phyloP scores from a whole-genome alignment of 2,888 invertebrate genomes.

The Holacanthella duospinosa region DNA sequence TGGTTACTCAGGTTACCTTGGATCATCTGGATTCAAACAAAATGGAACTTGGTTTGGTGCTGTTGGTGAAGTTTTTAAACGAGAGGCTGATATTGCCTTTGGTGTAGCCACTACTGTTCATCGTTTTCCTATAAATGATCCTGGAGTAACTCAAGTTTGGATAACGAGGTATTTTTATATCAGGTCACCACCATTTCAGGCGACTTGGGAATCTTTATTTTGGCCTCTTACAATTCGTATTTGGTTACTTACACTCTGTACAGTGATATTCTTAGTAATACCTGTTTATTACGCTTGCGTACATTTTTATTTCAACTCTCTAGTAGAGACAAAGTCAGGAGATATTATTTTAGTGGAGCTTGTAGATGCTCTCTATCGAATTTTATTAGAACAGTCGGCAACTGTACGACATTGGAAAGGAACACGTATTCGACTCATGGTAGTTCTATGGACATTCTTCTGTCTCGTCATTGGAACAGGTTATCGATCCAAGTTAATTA shows the following conservation, averaged over 20 bases:
- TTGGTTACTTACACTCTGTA: neutral
- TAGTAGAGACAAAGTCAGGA: neutral
- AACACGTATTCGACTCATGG: conserved; percentile 6
- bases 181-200: neutral
- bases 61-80: conserved; percentile 8
- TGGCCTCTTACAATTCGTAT: neutral
- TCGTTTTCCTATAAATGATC: conserved; percentile 1
- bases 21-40: conserved; percentile 5
- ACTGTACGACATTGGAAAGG: conserved; percentile 7
- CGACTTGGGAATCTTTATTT: conserved; percentile 2
- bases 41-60: conserved; percentile 10
- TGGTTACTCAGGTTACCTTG: neutral
- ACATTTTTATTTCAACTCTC: neutral
- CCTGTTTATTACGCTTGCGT: neutral
- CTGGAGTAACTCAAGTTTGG: conserved; percentile 5
- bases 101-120: conserved; percentile 7
- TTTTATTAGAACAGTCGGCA: conserved; percentile 14
- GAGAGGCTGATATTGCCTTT: conserved; percentile 8
- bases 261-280: neutral
- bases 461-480: conserved; percentile 12
- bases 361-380: conserved; percentile 4
- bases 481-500: conserved; percentile 13
- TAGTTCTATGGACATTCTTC: conserved; percentile 11
- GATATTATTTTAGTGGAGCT: neutral
- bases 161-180: conserved; percentile 4